Base-by-base conservation (phyloP, 2,888 invertebrate genomes). In the Bugula neritina region DNA sequence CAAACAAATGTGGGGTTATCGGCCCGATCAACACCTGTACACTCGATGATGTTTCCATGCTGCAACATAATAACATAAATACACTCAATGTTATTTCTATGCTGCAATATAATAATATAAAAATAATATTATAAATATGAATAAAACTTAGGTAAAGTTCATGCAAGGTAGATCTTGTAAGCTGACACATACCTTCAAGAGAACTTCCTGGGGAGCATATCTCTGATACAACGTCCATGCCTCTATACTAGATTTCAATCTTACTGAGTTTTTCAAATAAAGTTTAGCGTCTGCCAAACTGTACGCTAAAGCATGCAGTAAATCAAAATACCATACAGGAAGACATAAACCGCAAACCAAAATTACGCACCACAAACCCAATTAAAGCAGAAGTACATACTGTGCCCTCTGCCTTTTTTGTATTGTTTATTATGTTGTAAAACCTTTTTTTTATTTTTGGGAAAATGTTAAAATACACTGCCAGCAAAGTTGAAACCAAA, bases 181-280 rank as follows among this genome's bases (percentile, higher is more conserved):
- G 43, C 17, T 17, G 25, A 5, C 5, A 55, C 21, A 55, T 55
- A 63, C 63, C 63, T 13, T 63, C 10, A 31, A 31, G 25, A 63
- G 63, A 3, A 27, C 25, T 17, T 63, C 63, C 5, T 3, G 21
- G 34, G 63, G 31, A 63, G 63, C 63, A 63, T 63, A 63, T 10
- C 63, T 27, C 13, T 31, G 17, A 31, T 31, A 63, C 5, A 63
- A 2, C 27, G 5, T 27, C 63, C 63, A 63, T 5, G 43, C 43
- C 17, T 43, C 17, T 5, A 43, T 43, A 10, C 10, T 10, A 10
- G 43, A 10, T 17, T 43, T 43, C 34, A 63, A 31, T 63, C 31
- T 25, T 29, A 63, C 21, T 3, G 63, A 63, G 63, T 63, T n/a
- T 63, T 63, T 25, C 31, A 63, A 31, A 63, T 13, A 31, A 10